phyloP scores from a whole-genome alignment of 1,140 invertebrate genomes.

The Drosophila carrolli region DNA sequence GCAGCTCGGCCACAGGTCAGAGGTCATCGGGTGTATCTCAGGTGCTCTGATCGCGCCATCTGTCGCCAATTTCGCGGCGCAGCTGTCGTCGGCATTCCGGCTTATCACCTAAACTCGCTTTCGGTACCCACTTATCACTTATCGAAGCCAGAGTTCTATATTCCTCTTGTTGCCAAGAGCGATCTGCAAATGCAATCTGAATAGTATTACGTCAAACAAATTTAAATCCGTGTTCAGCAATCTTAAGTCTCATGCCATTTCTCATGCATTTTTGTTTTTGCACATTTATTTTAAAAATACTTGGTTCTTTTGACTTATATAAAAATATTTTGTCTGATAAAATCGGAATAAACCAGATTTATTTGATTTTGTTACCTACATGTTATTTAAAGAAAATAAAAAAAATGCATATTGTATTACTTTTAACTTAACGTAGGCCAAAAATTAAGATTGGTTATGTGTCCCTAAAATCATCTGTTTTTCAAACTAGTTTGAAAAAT shows the following conservation, averaged over 20 bases:
- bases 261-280: slow-evolving; percentile 38
- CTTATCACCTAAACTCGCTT: slow-evolving; percentile 27
- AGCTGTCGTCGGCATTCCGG: slow-evolving; percentile 7
- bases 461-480: too few species aligned
- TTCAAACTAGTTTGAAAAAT: too few species aligned
- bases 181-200: slow-evolving; percentile 25
- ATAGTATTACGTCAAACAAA: slow-evolving; percentile 1
- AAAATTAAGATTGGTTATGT: too few species aligned
- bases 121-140: neutral
- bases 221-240: slow-evolving; percentile 16
- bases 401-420: neutral
- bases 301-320: neutral
- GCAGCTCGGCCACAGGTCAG: neutral
- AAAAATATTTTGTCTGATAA: too few species aligned
- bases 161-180: slow-evolving; percentile 30
- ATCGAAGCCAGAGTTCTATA: neutral
- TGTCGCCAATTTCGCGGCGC: slow-evolving; percentile 15
- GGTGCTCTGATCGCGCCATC: slow-evolving; percentile 31
- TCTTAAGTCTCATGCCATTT: slow-evolving; percentile 2
- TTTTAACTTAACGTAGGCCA: neutral
- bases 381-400: neutral
- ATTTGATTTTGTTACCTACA: neutral
- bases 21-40: slow-evolving; percentile 15
- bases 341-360: neutral
- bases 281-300: neutral